These are phyloP conservation scores for Zaprionus ornatus DNA, from an alignment of 1,140 invertebrate species.

Conservation along the genomic window DNA sequence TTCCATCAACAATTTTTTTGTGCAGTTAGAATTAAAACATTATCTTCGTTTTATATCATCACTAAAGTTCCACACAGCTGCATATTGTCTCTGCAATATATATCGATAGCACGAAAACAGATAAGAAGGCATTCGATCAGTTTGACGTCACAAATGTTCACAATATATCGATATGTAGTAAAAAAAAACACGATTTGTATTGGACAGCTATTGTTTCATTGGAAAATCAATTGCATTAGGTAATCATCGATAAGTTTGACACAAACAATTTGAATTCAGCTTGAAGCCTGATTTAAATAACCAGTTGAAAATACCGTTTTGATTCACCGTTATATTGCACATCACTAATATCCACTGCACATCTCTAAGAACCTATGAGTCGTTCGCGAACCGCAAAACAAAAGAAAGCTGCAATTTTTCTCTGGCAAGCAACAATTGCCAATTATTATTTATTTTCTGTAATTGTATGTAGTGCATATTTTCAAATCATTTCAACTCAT, in stretches of 20 bases:
- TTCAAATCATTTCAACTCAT: conserved; percentile 8
- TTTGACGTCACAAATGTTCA: neutral
- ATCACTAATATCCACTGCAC: neutral
- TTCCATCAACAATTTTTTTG: conserved; percentile 20
- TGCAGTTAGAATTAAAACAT: conserved; percentile 16
- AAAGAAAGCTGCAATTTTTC: conserved; percentile 39
- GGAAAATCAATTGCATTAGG: neutral
- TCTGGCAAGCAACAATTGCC: conserved; percentile 21
- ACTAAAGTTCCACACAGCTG: conserved; percentile 33
- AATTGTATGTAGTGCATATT: conserved; percentile 47
- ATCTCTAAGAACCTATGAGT: conserved; percentile 41
- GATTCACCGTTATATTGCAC: neutral
- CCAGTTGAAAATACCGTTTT: neutral
- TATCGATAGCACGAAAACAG: neutral
- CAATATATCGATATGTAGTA: neutral
- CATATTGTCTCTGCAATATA: conserved; percentile 5
- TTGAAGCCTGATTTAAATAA: neutral
- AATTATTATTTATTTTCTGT: conserved; percentile 19
- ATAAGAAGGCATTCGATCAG: neutral
- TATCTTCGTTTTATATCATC: conserved; percentile 22
- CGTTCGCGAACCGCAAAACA: conserved; percentile 36
- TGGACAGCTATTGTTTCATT: neutral
- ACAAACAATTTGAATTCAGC: neutral
- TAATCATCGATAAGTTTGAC: neutral
- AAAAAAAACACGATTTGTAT: neutral